Evolutionary conservation across 2,113 vertebrate genomes (phyloP).

Genomic region (Craseonycteris thonglongyai): DNA sequence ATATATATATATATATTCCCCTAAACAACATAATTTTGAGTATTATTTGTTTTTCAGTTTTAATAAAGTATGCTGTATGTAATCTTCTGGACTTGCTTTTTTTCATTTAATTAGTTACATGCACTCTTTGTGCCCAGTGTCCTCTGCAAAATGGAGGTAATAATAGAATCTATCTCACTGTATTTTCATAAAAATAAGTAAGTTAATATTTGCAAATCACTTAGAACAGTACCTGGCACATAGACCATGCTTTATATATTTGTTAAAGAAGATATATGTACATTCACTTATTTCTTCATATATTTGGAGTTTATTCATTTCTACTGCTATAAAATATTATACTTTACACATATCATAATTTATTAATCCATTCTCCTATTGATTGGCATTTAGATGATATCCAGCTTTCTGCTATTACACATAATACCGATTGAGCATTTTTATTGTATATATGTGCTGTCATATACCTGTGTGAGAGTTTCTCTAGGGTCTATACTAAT

Average conservation of each 20-base stretch:
- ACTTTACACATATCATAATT: not conserved
- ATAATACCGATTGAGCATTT: not conserved
- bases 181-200: not conserved
- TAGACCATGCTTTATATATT: not conserved
- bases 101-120: not conserved
- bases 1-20: not conserved
- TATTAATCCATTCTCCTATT: not conserved
- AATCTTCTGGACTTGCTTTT: not conserved
- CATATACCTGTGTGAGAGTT: not conserved
- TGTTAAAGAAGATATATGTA: not conserved
- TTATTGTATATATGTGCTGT: not conserved
- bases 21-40: not conserved
- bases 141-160: not conserved
- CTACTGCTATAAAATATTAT: not conserved
- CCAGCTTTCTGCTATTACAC: not conserved
- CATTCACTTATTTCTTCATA: not conserved
- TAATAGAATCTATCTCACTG: not conserved
- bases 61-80: not conserved
- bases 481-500: not conserved
- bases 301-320: not conserved
- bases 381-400: not conserved
- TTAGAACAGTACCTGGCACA: not conserved
- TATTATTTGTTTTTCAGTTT: not conserved
- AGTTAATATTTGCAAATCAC: not conserved
- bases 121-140: not conserved